phyloP scores from a whole-genome alignment of 2,888 invertebrate species.

The Lasioglossum marginatum region DNA sequence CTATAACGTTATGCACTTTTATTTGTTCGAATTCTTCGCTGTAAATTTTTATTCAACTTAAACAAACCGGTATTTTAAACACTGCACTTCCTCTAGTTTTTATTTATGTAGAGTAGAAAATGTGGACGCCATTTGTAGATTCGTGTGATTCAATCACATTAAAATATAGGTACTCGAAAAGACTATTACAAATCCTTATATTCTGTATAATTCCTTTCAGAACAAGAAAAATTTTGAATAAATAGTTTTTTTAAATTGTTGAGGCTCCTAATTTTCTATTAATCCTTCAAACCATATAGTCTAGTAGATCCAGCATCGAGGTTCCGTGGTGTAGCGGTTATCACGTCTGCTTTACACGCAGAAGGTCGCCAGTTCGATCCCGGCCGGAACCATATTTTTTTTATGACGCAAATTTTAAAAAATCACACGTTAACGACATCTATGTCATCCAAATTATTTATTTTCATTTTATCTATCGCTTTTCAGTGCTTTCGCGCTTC shows the following conservation, averaged over 20 bases:
- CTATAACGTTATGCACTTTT: too few relatives aligned
- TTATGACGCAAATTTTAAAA: background rate
- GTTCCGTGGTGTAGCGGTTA: slow-evolving; percentile 14
- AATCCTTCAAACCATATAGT: background rate
- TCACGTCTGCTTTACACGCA: slow-evolving; percentile 2
- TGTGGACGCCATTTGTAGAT: background rate
- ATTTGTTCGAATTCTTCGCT: too few relatives aligned
- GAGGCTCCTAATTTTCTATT: background rate
- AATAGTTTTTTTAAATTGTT: background rate
- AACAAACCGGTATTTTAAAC: too few relatives aligned
- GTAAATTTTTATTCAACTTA: too few relatives aligned
- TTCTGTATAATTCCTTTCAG: background rate
- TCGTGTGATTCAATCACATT: background rate
- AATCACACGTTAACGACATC: background rate
- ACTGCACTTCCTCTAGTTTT: too few relatives aligned
- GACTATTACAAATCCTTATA: background rate
- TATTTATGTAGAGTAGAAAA: background rate
- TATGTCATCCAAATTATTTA: background rate
- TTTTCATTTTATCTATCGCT: background rate
- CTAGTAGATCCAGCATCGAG: background rate
- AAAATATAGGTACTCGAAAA: background rate
- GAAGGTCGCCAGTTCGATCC: slow-evolving; percentile 8
- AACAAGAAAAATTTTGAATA: background rate
- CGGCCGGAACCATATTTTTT: background rate
- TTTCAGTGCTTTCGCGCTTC: background rate